Conservation (phyloP, 2,113 vertebrate genomes). For the Madoqua kirkii region DNA sequence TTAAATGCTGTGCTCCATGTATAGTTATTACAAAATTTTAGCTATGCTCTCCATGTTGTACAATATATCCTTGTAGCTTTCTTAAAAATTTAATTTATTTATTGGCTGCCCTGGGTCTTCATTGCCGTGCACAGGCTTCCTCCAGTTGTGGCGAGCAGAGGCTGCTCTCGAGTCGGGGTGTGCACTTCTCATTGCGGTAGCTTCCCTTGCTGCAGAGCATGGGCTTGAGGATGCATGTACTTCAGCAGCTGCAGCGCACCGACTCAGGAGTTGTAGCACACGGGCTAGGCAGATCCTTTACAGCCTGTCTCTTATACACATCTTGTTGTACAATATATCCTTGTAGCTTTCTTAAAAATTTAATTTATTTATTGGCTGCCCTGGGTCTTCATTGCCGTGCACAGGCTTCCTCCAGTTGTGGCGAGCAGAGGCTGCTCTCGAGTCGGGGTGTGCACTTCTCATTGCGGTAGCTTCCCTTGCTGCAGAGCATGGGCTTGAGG, state of each 20-base stretch:
- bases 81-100: not conserved
- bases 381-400: not conserved
- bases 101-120: not conserved
- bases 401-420: not conserved
- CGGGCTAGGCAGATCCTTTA: too few relatives aligned
- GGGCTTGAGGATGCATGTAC: not conserved
- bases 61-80: not conserved
- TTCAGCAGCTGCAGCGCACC: not conserved
- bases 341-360: not conserved
- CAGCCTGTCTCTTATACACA: too few relatives aligned
- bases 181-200: not conserved
- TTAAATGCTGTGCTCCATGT: not conserved
- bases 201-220: not conserved
- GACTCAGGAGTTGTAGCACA: not conserved
- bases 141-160: accelerated
- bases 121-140: not conserved
- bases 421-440: accelerated
- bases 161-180: accelerated
- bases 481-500: not conserved
- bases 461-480: not conserved
- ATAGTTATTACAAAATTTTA: not conserved
- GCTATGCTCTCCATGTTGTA: not conserved
- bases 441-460: not conserved
- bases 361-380: not conserved
- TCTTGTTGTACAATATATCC: not conserved